These are phyloP conservation scores for Vanacampus margaritifer DNA, from an alignment of 2,113 vertebrate species.

Conservation along the genomic window DNA sequence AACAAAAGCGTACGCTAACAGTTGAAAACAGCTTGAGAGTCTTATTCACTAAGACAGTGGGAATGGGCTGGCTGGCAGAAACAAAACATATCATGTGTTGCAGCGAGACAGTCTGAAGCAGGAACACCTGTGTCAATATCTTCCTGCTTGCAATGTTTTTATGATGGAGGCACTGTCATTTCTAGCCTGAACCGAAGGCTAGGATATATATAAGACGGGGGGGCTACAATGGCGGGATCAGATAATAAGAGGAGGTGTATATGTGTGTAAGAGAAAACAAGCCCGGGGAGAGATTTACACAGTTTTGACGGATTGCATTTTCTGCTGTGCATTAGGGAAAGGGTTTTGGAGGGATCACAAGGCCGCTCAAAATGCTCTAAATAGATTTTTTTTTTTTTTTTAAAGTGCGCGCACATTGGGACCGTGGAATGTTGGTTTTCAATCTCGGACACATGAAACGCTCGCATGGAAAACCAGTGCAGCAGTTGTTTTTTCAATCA, in stretches of 20 bases:
- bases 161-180: constrained; percentile 24
- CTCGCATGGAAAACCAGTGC: constrained; percentile 68
- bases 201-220: neutral
- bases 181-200: constrained; percentile 13
- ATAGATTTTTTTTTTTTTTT: constrained; percentile 70
- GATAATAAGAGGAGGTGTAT: constrained; percentile 52
- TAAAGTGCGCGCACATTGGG: constrained; percentile 65
- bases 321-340: constrained; percentile 70
- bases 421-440: constrained; percentile 75
- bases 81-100: constrained; percentile 29
- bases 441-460: constrained; percentile 72
- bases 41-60: constrained; percentile 33
- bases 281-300: constrained; percentile 31
- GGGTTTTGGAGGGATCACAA: constrained; percentile 64
- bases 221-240: constrained; percentile 53
- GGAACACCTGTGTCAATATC: constrained; percentile 39
- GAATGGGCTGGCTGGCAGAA: constrained; percentile 20
- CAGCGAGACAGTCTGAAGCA: constrained; percentile 15
- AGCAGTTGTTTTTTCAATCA: constrained; percentile 70
- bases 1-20: constrained; percentile 13
- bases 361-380: constrained; percentile 66
- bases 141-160: constrained; percentile 25
- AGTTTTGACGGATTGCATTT: constrained; percentile 51
- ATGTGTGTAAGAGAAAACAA: constrained; percentile 30
- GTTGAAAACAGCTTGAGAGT: constrained; percentile 17